Evolutionary conservation across 1,140 invertebrate species (phyloP).

Genomic region (Pseudomyrmex pallidus): DNA sequence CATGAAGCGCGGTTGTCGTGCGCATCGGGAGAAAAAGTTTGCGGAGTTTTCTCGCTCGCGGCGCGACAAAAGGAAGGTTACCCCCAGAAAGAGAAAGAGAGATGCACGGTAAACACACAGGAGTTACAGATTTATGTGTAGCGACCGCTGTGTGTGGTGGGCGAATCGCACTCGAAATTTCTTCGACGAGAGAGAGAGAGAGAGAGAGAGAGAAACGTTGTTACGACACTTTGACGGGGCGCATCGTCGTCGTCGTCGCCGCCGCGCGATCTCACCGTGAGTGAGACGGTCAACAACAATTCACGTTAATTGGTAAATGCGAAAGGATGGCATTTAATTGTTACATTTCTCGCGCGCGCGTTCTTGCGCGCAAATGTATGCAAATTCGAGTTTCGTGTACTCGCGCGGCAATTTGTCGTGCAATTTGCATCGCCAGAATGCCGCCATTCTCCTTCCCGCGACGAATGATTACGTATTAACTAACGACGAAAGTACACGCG

Average conservation of each 20-base stretch:
- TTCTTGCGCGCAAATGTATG: slow-evolving; percentile 23
- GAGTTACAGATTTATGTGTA: slow-evolving; percentile 56
- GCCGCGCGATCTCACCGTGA: slow-evolving; percentile 19
- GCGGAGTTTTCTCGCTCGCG: slow-evolving; percentile 42
- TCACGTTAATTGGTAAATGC: slow-evolving; percentile 58
- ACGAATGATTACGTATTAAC: slow-evolving; percentile 51
- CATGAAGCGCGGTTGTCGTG: slow-evolving; percentile 66
- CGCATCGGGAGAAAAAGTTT: slow-evolving; percentile 50
- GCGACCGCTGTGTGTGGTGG: neutral
- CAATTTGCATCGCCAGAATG: slow-evolving; percentile 19
- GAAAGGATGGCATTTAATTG: slow-evolving; percentile 44
- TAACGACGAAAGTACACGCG: slow-evolving; percentile 48
- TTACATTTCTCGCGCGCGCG: neutral
- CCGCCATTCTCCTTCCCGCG: neutral
- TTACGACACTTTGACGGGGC: slow-evolving; percentile 4
- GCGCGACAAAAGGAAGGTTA: slow-evolving; percentile 27
- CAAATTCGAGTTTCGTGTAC: slow-evolving; percentile 23
- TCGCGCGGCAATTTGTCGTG: slow-evolving; percentile 24
- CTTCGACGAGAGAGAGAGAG: too few species aligned
- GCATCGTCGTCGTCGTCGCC: neutral
- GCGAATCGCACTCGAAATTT: too few species aligned
- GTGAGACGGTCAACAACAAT: neutral
- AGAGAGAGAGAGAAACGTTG: neutral
- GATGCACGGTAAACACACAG: slow-evolving; percentile 23
- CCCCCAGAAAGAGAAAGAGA: neutral